Evolutionary conservation across 1,140 invertebrate genomes (phyloP).

Genomic region (Scaptomyza graminum): DNA sequence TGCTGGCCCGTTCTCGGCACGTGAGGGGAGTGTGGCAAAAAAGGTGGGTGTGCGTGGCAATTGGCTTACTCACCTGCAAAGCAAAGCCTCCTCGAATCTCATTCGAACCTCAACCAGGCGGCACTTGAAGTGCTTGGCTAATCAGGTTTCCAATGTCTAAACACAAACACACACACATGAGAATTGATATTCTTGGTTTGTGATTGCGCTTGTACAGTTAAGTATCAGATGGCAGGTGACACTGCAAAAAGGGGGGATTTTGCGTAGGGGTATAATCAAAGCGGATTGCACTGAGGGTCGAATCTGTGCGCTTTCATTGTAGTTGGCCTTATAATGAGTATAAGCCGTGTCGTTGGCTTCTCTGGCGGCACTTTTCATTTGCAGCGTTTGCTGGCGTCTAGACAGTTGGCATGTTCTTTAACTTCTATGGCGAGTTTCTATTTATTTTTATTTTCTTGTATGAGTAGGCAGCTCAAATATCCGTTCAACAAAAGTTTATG

Average conservation of each 20-base stretch:
- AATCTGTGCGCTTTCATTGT: conserved; percentile 61
- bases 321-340: conserved; percentile 45
- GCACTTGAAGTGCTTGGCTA: conserved; percentile 78
- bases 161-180: conserved; percentile 35
- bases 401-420: conserved; percentile 39
- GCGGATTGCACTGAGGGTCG: conserved; percentile 45
- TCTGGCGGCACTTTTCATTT: conserved; percentile 30
- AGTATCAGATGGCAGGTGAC: neutral
- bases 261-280: conserved; percentile 66
- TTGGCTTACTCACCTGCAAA: conserved; percentile 36
- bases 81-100: neutral
- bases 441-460: neutral
- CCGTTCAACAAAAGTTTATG: conserved; percentile 30
- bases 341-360: conserved; percentile 11
- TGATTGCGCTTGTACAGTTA: conserved; percentile 34
- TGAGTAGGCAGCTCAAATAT: conserved; percentile 20
- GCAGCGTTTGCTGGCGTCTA: conserved; percentile 60
- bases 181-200: conserved; percentile 19
- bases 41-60: conserved; percentile 22
- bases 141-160: conserved; percentile 77
- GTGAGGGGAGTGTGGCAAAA: neutral
- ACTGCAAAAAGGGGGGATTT: conserved; percentile 6
- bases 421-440: neutral
- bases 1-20: neutral
- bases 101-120: conserved; percentile 23